phyloP scores from a whole-genome alignment of 2,113 vertebrate species.

The Perca schrenkii region DNA sequence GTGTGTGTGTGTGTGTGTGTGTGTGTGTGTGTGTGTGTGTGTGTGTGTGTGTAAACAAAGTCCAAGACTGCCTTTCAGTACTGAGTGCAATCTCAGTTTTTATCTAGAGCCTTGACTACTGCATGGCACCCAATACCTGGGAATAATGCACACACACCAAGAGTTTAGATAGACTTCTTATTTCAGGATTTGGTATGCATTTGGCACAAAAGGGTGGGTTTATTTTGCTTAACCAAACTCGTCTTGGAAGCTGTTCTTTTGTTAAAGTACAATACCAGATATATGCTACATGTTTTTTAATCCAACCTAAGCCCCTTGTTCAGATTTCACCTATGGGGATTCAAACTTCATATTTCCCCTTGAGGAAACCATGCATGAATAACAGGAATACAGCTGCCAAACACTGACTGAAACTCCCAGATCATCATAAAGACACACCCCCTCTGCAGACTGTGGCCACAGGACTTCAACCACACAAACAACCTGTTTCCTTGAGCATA shows the following conservation, averaged over 20 bases:
- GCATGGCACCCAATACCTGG: too few species aligned
- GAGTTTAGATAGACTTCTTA: not conserved
- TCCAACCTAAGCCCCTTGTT: not conserved
- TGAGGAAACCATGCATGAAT: constrained; percentile 2
- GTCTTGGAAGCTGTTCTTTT: not conserved
- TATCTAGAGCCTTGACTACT: not conserved
- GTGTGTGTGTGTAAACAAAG: not conserved
- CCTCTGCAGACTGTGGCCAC: not conserved
- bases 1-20: not conserved
- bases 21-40: not conserved
- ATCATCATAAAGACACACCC: not conserved
- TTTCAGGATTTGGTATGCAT: not conserved
- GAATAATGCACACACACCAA: not conserved
- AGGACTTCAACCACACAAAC: not conserved
- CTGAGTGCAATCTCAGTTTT: not conserved
- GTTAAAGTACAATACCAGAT: not conserved
- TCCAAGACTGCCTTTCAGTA: not conserved
- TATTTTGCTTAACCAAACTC: not conserved
- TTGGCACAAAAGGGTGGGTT: not conserved
- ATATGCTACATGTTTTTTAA: not conserved
- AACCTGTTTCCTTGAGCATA: not conserved
- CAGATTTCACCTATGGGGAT: not conserved
- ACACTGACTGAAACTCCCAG: not conserved
- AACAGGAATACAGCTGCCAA: not conserved
- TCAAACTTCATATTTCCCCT: not conserved